Evolutionary conservation across 2,888 invertebrate genomes (phyloP), one percentile per base, ranked within the genome.

Genomic region (Cerceris ruficornis): DNA sequence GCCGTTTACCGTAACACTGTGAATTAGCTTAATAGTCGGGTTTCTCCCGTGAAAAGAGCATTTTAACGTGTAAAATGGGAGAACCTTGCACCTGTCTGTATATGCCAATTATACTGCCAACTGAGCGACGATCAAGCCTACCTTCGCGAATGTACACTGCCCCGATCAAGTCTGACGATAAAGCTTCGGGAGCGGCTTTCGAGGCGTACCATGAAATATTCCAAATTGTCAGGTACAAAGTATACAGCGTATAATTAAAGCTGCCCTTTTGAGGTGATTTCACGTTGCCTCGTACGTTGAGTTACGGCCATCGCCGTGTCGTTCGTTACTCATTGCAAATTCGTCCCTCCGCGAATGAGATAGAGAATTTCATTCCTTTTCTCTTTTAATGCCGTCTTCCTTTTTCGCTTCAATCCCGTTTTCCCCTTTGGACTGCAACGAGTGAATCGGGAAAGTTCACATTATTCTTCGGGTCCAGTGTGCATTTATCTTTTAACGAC

Each of bases 91-190:
- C 75, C 70, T 70, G 70, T 67, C 70, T 57, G 13, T 8, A 14
- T 28, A 57, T 60, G 64, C 54, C 75, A 75, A 77, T 77, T 77
- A 77, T 59, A 54, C 59, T 58, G 75, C 69, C 67, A 75, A 64
- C 60, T 55, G 58, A 52, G 67, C 59, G 46, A 43, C 49, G 61
- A 57, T 55, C 70, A 70, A 59, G 70, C 70, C 66, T 43, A 43
- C 46, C 58, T 39, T 49, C 43, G 42, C 7, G 54, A 67, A 62
- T 54, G 39, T 64, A 70, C 43, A 50, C 61, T 49, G 52, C 49
- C n/a, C 15, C 50, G 66, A 59, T 70, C 54, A 41, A 64, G 50
- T 67, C 17, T 14, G 5, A 14, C 1, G 57, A 64, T 68, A 57
- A 65, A 60, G 69, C 42, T 57, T 7, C 70, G 39, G 14, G 50